Evolutionary conservation across 1,140 invertebrate genomes (phyloP).

Genomic region (Bilobella aurantiaca): DNA sequence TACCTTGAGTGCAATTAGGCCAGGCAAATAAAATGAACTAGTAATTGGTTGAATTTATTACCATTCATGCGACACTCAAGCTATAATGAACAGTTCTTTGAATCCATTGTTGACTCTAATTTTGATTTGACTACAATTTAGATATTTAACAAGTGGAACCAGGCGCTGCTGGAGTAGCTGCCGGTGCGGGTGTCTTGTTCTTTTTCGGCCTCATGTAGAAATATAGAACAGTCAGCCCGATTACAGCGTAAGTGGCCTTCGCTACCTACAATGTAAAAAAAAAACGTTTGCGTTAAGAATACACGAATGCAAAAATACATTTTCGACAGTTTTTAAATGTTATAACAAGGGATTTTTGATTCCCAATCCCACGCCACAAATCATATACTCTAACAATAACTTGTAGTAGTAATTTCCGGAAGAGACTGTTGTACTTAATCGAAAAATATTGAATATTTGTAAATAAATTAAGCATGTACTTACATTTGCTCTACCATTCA

Average conservation of each 20-base stretch:
- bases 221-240: conserved; percentile 26
- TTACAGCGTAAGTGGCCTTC: conserved; percentile 34
- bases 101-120: not conserved
- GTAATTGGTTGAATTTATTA: not conserved
- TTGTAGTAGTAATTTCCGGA: no score
- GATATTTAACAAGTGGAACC: not conserved
- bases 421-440: no score
- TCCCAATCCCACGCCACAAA: no score
- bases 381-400: no score
- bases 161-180: not conserved
- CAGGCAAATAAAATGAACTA: not conserved
- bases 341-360: no score
- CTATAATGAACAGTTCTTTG: not conserved
- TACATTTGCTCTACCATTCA: conserved; percentile 36
- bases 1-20: no score
- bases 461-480: no score
- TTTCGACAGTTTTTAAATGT: no score
- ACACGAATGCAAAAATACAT: not conserved
- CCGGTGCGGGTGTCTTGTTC: conserved; percentile 28
- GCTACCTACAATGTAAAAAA: conserved; percentile 29
- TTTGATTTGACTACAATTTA: conserved; percentile 5
- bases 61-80: no score
- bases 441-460: no score
- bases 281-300: not conserved
- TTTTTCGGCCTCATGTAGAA: conserved; percentile 34